Conservation (phyloP, 2,888 invertebrate genomes). For the Ectemnius lituratus region DNA sequence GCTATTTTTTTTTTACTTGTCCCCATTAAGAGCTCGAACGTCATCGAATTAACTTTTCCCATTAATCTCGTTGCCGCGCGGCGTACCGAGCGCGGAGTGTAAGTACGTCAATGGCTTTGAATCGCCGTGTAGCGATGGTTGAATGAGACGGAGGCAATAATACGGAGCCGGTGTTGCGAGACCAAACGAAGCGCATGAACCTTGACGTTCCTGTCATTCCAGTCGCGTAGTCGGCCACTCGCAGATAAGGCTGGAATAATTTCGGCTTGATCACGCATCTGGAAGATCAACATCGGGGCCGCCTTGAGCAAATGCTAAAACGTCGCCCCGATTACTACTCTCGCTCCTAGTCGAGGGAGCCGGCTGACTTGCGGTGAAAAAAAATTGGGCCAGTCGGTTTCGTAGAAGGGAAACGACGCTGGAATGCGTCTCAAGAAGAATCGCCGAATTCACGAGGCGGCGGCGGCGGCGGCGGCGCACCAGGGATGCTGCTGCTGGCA, state of each 20-base stretch:
- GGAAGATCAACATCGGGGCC: too few species aligned
- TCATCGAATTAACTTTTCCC: constrained; percentile 2
- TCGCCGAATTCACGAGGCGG: constrained; percentile 21
- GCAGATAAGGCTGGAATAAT: too few species aligned
- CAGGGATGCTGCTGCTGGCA: constrained; percentile 54
- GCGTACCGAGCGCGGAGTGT: not conserved
- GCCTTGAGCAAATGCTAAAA: too few species aligned
- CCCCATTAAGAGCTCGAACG: not conserved
- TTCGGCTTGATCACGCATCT: too few species aligned
- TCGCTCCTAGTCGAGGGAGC: too few species aligned
- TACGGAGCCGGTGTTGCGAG: not conserved
- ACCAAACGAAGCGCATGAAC: constrained; percentile 17
- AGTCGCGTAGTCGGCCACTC: not conserved
- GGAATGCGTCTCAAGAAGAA: constrained; percentile 8
- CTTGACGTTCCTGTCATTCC: constrained; percentile 31
- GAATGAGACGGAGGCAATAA: not conserved
- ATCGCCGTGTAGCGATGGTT: too few species aligned
- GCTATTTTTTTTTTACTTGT: not conserved
- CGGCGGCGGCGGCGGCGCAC: not conserved
- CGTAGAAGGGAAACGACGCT: constrained; percentile 5
- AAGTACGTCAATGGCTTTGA: too few species aligned
- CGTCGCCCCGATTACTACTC: too few species aligned
- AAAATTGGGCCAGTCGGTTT: not conserved
- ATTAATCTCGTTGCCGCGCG: not conserved
- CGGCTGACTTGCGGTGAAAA: too few species aligned